These are phyloP conservation scores for Andinoacara biseriatus DNA, from an alignment of 2,113 vertebrate genomes.

Conservation along the genomic window DNA sequence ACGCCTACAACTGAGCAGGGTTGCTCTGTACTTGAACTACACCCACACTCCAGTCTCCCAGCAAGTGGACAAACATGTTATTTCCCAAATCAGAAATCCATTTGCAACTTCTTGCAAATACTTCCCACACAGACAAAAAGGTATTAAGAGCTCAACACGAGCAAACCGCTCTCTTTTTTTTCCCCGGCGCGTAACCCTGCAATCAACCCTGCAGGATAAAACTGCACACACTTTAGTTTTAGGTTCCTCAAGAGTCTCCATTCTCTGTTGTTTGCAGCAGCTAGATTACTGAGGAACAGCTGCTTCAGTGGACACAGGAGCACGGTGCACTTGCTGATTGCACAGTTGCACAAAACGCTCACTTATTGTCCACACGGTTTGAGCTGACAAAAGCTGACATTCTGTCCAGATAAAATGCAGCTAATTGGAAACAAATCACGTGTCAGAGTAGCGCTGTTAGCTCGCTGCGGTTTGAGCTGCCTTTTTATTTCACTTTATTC, in stretches of 20 bases:
- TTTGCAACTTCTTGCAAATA: slow-evolving; percentile 54
- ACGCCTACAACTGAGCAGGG: slow-evolving; percentile 47
- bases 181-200: not conserved
- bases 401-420: not conserved
- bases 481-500: too few species aligned
- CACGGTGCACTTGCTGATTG: rapidly evolving
- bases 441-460: not conserved
- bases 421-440: not conserved
- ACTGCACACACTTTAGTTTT: slow-evolving; percentile 13
- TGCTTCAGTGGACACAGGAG: not conserved
- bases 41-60: slow-evolving; percentile 58
- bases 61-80: slow-evolving; percentile 57
- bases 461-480: not conserved
- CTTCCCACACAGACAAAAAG: slow-evolving; percentile 61
- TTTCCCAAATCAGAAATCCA: slow-evolving; percentile 69
- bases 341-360: not conserved
- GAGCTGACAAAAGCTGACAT: not conserved
- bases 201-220: slow-evolving; percentile 14
- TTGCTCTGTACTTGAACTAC: slow-evolving; percentile 42
- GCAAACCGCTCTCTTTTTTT: not conserved
- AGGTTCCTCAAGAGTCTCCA: not conserved
- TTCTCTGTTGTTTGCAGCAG: not conserved
- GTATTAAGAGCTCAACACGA: slow-evolving; percentile 25
- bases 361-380: not conserved
- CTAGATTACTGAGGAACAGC: not conserved